phyloP scores from a whole-genome alignment of 2,797 vertebrate genomes.

The Ibycter americanus region DNA sequence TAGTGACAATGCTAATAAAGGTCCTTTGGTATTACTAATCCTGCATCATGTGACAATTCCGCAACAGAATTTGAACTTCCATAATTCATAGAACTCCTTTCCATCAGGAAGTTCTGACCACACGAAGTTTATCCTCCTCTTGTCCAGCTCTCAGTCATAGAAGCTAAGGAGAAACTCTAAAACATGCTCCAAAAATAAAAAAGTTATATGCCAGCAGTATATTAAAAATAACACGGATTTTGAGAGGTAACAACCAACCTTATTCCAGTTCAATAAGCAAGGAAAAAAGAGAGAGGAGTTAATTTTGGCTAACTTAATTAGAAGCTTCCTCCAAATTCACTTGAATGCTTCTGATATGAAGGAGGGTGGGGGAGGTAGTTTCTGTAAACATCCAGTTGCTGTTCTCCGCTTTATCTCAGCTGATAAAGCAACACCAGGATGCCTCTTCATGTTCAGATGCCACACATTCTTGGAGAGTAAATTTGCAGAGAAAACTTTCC shows the following conservation, averaged over 20 bases:
- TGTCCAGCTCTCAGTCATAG: not conserved
- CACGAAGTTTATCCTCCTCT: not conserved
- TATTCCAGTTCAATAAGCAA: not conserved
- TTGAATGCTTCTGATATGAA: not conserved
- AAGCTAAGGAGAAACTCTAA: not conserved
- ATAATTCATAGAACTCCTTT: not conserved
- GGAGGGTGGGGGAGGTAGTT: fast-evolving
- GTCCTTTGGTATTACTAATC: not conserved
- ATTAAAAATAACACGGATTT: not conserved
- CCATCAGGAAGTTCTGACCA: not conserved
- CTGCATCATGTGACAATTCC: not conserved
- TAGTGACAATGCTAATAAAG: not conserved
- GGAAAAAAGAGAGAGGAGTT: not conserved
- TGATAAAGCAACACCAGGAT: not conserved
- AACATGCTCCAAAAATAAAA: fast-evolving
- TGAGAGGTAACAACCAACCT: not conserved
- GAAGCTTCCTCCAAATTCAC: not conserved
- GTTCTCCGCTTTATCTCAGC: not conserved
- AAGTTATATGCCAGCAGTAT: no score
- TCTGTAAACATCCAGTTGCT: not conserved
- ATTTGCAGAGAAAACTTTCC: not conserved
- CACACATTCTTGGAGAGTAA: not conserved
- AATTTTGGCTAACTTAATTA: not conserved
- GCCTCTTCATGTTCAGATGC: not conserved
- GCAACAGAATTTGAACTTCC: not conserved